A percentile compares a stretch with the other conserved stretches of the same genome.
Conservation (phyloP, 2,888 invertebrate species). For the Drosophila trichaetosa region DNA sequence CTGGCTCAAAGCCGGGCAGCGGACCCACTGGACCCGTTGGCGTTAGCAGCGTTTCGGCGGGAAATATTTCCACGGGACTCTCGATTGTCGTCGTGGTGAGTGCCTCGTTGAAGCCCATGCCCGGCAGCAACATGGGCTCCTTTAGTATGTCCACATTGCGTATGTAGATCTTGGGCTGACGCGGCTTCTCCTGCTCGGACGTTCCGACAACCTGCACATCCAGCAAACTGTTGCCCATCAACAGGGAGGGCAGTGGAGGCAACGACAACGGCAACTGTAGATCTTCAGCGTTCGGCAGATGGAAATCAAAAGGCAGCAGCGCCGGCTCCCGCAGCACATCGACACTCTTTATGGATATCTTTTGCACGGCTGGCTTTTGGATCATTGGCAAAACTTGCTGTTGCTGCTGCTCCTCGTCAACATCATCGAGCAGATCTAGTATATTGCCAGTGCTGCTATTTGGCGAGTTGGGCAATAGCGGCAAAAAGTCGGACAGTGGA, state of each 20-base stretch:
- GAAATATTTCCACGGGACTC: slow-evolving; percentile 40
- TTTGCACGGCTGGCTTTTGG: slow-evolving; percentile 69
- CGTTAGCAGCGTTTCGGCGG: slow-evolving; percentile 53
- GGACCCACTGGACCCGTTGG: slow-evolving; percentile 51
- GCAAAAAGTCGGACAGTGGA: slow-evolving; percentile 49
- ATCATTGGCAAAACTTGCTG: neutral
- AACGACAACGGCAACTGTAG: slow-evolving; percentile 7
- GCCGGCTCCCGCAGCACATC: slow-evolving; percentile 83
- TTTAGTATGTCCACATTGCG: slow-evolving; percentile 84
- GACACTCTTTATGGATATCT: slow-evolving; percentile 84
- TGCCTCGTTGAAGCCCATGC: slow-evolving; percentile 51
- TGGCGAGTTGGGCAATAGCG: slow-evolving; percentile 37
- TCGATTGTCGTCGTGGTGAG: slow-evolving; percentile 1
- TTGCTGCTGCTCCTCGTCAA: slow-evolving; percentile 30
- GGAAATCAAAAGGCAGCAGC: slow-evolving; percentile 75
- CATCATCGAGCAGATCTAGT: slow-evolving; percentile 54
- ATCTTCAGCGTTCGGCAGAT: slow-evolving; percentile 46
- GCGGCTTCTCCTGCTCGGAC: slow-evolving; percentile 64
- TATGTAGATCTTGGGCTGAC: slow-evolving; percentile 84
- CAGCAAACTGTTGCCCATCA: slow-evolving; percentile 35
- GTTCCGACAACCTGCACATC: slow-evolving; percentile 38
- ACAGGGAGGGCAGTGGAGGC: slow-evolving; percentile 20
- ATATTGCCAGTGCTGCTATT: slow-evolving; percentile 47
- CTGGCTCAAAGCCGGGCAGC: slow-evolving; percentile 59
- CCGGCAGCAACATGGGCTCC: slow-evolving; percentile 81